These are phyloP conservation scores for Thaumatotibia leucotreta DNA, from an alignment of 1,140 invertebrate species.

Conservation along the genomic window DNA sequence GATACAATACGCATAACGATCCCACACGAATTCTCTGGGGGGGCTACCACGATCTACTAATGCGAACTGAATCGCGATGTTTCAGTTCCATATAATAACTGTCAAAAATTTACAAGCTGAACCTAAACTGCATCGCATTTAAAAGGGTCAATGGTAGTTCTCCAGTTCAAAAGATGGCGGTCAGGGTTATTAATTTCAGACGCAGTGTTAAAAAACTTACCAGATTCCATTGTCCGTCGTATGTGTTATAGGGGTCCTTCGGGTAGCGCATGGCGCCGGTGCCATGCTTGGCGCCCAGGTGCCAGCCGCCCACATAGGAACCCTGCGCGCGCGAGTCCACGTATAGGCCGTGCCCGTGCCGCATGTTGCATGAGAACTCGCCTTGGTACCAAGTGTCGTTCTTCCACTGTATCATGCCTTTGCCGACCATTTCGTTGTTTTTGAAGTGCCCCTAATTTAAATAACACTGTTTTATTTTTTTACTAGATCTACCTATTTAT, in stretches of 20 bases:
- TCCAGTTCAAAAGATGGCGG: too few species aligned
- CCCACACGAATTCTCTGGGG: too few species aligned
- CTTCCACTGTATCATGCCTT: conserved; percentile 74
- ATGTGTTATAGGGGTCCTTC: conserved; percentile 45
- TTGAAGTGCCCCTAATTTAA: conserved; percentile 77
- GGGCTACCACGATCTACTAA: too few species aligned
- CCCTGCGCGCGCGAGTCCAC: conserved; percentile 67
- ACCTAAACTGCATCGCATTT: too few species aligned
- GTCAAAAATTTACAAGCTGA: too few species aligned
- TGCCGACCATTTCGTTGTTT: conserved; percentile 74
- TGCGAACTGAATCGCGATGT: too few species aligned
- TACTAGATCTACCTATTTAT: too few species aligned
- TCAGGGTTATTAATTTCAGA: too few species aligned
- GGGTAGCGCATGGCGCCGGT: conserved; percentile 55
- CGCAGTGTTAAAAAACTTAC: conserved; percentile 47
- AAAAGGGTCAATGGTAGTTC: too few species aligned
- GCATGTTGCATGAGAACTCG: conserved; percentile 72
- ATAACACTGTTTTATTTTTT: too few species aligned
- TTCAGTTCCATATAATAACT: too few species aligned
- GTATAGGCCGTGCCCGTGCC: conserved; percentile 76
- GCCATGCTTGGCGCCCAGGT: conserved; percentile 71
- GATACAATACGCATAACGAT: too few species aligned
- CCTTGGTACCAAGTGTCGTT: conserved; percentile 77
- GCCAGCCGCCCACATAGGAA: conserved; percentile 75
- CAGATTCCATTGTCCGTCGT: conserved; percentile 58